Conservation (phyloP, 2,888 invertebrate genomes). For the Rhopalosiphum nymphaeae region DNA sequence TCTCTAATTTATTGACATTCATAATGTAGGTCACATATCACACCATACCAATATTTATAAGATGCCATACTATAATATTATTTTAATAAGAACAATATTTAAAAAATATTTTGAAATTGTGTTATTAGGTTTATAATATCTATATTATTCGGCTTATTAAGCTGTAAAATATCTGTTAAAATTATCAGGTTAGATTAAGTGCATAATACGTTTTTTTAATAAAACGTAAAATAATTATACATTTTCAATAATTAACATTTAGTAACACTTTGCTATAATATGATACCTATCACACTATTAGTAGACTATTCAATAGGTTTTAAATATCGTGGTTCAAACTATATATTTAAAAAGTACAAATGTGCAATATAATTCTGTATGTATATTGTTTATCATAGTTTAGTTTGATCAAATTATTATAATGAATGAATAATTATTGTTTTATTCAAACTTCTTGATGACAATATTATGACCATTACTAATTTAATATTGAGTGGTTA, state of each 20-base stretch:
- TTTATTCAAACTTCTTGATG: not conserved
- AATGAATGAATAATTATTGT: not conserved
- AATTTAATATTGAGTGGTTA: not conserved
- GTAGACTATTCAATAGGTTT: not conserved
- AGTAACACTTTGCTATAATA: not conserved
- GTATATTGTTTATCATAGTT: not conserved
- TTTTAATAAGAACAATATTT: not conserved
- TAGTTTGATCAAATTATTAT: not conserved
- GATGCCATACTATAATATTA: not conserved
- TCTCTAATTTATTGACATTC: conserved; percentile 7
- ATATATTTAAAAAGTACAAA: not conserved
- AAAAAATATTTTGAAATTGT: not conserved
- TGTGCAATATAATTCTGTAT: not conserved
- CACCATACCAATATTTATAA: not conserved
- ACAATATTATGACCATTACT: not conserved
- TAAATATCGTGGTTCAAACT: not conserved
- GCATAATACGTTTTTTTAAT: not conserved
- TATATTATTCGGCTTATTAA: not conserved
- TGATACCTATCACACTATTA: not conserved
- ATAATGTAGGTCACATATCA: not conserved
- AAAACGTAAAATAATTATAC: not conserved
- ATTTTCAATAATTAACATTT: not conserved
- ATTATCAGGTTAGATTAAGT: not conserved
- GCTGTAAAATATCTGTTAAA: not conserved
- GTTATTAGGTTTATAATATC: not conserved